These are phyloP conservation scores for Dryococelus australis DNA, from an alignment of 2,888 invertebrate genomes.

Conservation along the genomic window DNA sequence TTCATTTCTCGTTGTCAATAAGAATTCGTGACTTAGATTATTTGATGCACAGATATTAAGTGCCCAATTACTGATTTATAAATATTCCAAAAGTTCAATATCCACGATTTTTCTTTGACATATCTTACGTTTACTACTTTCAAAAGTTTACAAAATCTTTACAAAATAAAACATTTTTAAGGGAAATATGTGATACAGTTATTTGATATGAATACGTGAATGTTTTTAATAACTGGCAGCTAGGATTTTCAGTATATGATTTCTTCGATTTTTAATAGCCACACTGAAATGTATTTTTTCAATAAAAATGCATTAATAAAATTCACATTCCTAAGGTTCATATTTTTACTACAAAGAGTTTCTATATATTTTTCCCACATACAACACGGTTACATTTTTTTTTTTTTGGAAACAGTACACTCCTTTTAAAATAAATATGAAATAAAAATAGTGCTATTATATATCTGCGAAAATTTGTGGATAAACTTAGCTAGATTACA, in stretches of 20 bases:
- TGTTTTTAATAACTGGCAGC: not conserved
- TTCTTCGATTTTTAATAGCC: not conserved
- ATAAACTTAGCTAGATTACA: not conserved
- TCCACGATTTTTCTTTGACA: not conserved
- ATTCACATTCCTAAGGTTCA: not conserved
- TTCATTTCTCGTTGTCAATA: not conserved
- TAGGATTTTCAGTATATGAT: not conserved
- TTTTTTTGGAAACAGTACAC: not conserved
- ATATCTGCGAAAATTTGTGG: not conserved
- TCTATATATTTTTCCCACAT: no score
- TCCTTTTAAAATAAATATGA: not conserved
- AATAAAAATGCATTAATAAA: not conserved
- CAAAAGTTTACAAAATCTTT: not conserved
- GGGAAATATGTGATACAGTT: not conserved
- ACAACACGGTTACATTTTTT: not conserved
- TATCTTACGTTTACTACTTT: not conserved
- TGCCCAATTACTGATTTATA: not conserved
- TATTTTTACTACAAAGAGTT: not conserved
- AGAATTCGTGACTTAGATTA: not conserved
- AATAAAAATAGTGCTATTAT: not conserved
- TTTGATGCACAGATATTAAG: not conserved
- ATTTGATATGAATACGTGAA: not conserved
- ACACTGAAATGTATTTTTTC: not conserved
- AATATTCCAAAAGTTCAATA: not conserved
- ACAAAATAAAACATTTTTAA: not conserved